A percentile compares a stretch with the other conserved stretches of the same genome.
Conservation (phyloP, 2,888 invertebrate species). For the Branchinecta sandiegonensis region DNA sequence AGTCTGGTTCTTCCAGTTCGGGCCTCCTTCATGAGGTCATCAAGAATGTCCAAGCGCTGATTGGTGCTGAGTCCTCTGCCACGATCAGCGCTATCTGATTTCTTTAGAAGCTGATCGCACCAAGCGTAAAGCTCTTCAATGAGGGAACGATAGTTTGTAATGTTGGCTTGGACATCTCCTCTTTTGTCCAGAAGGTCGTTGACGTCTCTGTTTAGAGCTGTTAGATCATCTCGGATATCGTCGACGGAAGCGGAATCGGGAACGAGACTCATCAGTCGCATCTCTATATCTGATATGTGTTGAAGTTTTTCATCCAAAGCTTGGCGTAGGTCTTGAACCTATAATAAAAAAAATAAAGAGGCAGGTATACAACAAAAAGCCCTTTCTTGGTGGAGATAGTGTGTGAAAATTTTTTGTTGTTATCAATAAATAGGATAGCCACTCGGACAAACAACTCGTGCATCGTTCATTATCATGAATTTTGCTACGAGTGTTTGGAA, state of each 20-base stretch:
- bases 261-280: conserved; percentile 27
- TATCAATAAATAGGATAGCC: no score
- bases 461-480: no score
- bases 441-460: no score
- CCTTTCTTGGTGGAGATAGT: background rate
- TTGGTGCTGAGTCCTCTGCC: conserved; percentile 65
- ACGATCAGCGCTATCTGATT: conserved; percentile 66
- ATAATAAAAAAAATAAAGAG: conserved; percentile 34
- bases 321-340: conserved; percentile 53
- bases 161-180: conserved; percentile 55
- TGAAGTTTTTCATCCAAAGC: conserved; percentile 60
- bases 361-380: conserved; percentile 8
- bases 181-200: conserved; percentile 51
- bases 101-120: conserved; percentile 63
- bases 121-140: conserved; percentile 62
- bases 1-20: conserved; percentile 48
- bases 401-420: no score
- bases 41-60: conserved; percentile 59
- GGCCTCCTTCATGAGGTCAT: conserved; percentile 56
- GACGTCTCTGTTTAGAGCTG: conserved; percentile 27
- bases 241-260: conserved; percentile 26
- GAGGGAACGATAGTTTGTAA: conserved; percentile 59
- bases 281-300: conserved; percentile 32
- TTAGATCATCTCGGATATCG: conserved; percentile 27
- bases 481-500: no score